Percentiles rank a stretch among this genome's conserved stretches.
These are phyloP conservation scores for Masnerella sp. DNA, from an alignment of 2,888 invertebrate genomes.

Conservation along the genomic window DNA sequence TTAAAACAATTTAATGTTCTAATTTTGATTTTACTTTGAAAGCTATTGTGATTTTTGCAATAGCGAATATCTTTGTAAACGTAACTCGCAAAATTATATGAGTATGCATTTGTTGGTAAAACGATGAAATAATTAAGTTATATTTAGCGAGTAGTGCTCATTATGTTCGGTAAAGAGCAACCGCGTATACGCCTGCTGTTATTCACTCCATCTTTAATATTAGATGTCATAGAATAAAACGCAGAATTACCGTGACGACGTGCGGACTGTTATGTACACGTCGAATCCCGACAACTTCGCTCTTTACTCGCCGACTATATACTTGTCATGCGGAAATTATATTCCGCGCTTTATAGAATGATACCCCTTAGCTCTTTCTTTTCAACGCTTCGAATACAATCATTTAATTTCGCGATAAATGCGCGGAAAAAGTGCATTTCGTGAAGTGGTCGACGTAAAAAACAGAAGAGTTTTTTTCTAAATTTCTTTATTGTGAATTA, in stretches of 20 bases:
- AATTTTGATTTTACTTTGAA: no score
- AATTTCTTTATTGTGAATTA: no score
- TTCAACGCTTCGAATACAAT: neutral
- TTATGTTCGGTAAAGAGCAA: neutral
- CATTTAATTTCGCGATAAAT: no score
- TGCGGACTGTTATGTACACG: conserved; percentile 6
- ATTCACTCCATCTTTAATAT: conserved; percentile 4
- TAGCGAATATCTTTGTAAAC: no score
- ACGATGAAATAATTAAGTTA: neutral
- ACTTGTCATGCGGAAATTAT: conserved; percentile 36
- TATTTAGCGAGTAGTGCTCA: neutral
- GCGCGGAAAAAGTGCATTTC: no score
- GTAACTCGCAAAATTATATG: no score
- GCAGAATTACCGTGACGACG: conserved; percentile 4
- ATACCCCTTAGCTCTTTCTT: neutral
- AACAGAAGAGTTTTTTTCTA: no score
- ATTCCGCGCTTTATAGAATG: neutral
- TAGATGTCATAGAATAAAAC: conserved; percentile 13
- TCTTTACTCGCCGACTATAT: conserved; percentile 9
- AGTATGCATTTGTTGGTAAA: neutral
- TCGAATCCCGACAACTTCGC: conserved; percentile 19
- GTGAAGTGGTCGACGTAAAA: no score
- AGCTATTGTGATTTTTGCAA: no score
- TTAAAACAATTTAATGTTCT: no score
- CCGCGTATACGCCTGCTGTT: neutral